phyloP scores from a whole-genome alignment of 2,797 vertebrate genomes.

The Numenius phaeopus region DNA sequence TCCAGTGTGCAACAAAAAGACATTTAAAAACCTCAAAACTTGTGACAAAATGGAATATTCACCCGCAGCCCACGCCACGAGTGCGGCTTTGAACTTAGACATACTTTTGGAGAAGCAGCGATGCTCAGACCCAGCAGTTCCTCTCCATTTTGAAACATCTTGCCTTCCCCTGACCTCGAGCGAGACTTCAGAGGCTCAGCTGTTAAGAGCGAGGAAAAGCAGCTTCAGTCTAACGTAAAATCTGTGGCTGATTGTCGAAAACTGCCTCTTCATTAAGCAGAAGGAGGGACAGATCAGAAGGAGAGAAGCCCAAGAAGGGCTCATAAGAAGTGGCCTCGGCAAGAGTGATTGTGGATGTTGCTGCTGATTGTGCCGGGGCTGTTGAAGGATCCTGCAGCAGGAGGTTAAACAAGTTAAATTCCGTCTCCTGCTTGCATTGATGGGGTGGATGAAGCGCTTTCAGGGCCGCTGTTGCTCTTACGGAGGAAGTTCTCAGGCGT shows the following conservation, averaged over 20 bases:
- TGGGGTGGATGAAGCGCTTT: neutral
- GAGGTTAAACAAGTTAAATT: neutral
- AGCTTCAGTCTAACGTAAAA: neutral
- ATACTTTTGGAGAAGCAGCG: slow-evolving; percentile 16
- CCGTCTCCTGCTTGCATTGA: neutral
- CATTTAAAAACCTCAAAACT: slow-evolving; percentile 65
- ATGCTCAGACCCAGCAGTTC: slow-evolving; percentile 13
- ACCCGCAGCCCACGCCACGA: slow-evolving; percentile 19
- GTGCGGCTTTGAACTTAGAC: slow-evolving; percentile 58
- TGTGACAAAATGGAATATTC: slow-evolving; percentile 70
- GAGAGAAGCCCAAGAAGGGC: slow-evolving; percentile 20
- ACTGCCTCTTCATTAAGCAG: neutral
- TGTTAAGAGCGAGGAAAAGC: neutral
- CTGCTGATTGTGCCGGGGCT: neutral
- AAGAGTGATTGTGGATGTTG: neutral
- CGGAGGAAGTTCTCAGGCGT: neutral
- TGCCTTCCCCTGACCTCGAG: slow-evolving; percentile 53
- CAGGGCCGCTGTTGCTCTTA: neutral
- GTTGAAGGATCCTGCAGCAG: neutral
- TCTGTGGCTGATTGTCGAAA: neutral
- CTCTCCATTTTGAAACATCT: slow-evolving; percentile 45
- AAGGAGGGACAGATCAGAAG: slow-evolving; percentile 39
- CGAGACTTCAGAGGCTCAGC: slow-evolving; percentile 47
- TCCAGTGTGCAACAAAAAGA: slow-evolving; percentile 65
- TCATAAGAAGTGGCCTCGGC: neutral